These are phyloP conservation scores for Hiodon alosoides DNA, from an alignment of 2,113 vertebrate species.

Conservation along the genomic window DNA sequence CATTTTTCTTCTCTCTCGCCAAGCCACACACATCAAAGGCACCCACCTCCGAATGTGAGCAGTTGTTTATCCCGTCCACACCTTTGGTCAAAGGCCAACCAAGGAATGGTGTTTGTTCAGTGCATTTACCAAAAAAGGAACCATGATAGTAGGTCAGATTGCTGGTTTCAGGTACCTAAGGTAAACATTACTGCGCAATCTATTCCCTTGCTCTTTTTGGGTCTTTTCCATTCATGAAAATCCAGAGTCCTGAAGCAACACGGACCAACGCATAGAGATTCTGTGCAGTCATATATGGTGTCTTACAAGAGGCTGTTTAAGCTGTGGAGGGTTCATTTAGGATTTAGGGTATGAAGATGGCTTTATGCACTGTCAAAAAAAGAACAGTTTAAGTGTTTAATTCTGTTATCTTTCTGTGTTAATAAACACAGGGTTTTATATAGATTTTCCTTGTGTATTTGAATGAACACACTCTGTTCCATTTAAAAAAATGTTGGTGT, in stretches of 20 bases:
- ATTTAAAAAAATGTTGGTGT: neutral
- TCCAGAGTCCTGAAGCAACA: neutral
- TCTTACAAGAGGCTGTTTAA: neutral
- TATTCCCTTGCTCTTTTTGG: neutral
- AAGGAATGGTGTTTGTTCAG: neutral
- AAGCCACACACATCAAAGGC: neutral
- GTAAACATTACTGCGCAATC: neutral
- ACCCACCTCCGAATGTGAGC: constrained; percentile 1
- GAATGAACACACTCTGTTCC: neutral
- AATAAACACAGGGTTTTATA: too few relatives aligned
- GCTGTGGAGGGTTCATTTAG: neutral
- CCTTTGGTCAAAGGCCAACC: constrained; percentile 6
- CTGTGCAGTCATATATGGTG: too few relatives aligned
- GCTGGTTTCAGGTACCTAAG: neutral
- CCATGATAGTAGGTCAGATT: neutral
- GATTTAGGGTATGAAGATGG: neutral
- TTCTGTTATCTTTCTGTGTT: too few relatives aligned
- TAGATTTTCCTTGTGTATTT: too few relatives aligned
- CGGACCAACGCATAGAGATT: too few relatives aligned
- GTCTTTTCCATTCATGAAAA: neutral
- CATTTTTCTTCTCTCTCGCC: neutral
- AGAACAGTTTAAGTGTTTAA: too few relatives aligned
- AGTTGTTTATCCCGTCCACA: constrained; percentile 8
- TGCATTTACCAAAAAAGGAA: neutral
- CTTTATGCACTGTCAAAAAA: neutral